Evolutionary conservation across 2,113 vertebrate genomes (phyloP).

Genomic region (Aplodontia rufa): DNA sequence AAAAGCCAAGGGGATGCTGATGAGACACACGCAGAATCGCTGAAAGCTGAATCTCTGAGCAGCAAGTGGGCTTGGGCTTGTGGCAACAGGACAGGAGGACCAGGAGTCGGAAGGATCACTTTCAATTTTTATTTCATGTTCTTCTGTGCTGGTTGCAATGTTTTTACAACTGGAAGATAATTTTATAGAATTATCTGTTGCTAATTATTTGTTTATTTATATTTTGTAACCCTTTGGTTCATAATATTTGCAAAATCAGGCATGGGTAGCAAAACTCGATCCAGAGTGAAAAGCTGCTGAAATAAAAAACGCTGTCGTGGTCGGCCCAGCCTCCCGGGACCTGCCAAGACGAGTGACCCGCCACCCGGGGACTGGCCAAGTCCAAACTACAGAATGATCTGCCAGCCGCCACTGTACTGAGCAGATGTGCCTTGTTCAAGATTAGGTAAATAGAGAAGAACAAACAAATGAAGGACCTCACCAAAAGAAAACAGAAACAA

Average conservation of each 20-base stretch:
- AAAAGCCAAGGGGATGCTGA: not conserved
- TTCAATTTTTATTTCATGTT: not conserved
- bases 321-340: not conserved
- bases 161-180: not conserved
- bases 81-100: too few relatives aligned
- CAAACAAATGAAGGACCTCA: not conserved
- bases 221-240: not conserved
- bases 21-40: too few relatives aligned
- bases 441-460: not conserved
- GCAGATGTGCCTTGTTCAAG: not conserved
- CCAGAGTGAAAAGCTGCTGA: fast-evolving
- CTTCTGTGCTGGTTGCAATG: not conserved
- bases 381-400: not conserved
- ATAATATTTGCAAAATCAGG: not conserved
- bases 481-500: not conserved
- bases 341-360: not conserved
- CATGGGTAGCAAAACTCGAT: not conserved
- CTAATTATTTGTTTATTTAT: not conserved
- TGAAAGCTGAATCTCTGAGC: not conserved
- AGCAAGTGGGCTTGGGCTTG: too few relatives aligned
- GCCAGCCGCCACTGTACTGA: fast-evolving
- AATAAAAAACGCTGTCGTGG: not conserved
- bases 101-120: not conserved
- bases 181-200: not conserved
- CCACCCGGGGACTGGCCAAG: fast-evolving